These are phyloP conservation scores for Salpingus planirostris DNA, from an alignment of 2,888 invertebrate genomes.

Conservation along the genomic window DNA sequence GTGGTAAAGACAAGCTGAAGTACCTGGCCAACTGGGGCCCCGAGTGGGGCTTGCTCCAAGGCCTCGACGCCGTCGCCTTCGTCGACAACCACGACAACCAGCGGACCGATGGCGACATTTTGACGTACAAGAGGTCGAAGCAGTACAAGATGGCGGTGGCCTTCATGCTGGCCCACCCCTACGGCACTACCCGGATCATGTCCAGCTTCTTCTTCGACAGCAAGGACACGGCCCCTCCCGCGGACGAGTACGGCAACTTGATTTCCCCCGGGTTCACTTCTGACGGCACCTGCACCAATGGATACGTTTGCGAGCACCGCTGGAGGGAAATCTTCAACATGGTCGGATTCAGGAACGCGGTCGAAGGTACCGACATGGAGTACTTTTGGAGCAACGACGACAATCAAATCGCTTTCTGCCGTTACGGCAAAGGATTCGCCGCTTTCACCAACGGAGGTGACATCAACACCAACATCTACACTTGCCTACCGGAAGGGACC, in stretches of 20 bases:
- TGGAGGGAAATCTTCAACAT: conserved; percentile 76
- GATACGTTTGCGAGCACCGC: conserved; percentile 79
- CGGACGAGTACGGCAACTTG: conserved; percentile 51
- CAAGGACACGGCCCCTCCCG: conserved; percentile 58
- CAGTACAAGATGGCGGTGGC: conserved; percentile 63
- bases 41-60: conserved; percentile 55
- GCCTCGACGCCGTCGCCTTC: conserved; percentile 29
- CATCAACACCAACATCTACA: conserved; percentile 52
- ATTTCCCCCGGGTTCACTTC: conserved; percentile 56
- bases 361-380: conserved; percentile 39
- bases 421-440: conserved; percentile 60
- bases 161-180: conserved; percentile 77
- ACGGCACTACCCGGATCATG: conserved; percentile 72
- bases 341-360: conserved; percentile 67
- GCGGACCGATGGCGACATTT: conserved; percentile 56
- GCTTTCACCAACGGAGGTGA: conserved; percentile 63
- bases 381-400: conserved; percentile 77
- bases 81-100: conserved; percentile 64
- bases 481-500: conserved; percentile 62
- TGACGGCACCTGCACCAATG: conserved; percentile 57
- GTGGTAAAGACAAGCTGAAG: conserved; percentile 53
- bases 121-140: conserved; percentile 56
- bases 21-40: conserved; percentile 57
- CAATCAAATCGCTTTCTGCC: conserved; percentile 78
- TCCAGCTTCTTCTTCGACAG: conserved; percentile 66